A percentile compares a stretch with the other conserved stretches of the same genome.
phyloP scores from a whole-genome alignment of 2,888 invertebrate species.

The Entomobrya proxima region DNA sequence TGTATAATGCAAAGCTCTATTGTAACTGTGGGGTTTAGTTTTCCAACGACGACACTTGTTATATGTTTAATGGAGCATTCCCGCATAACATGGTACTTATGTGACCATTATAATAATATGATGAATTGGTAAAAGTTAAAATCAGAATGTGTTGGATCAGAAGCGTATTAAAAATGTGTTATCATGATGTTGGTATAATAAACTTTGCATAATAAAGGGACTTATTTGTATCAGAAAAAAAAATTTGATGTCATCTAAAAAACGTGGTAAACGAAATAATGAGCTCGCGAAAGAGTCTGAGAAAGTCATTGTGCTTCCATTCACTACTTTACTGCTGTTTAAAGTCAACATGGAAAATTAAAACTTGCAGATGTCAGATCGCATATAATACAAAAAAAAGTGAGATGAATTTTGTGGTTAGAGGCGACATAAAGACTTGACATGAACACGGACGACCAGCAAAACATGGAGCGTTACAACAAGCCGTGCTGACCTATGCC shows the following conservation, averaged over 20 bases:
- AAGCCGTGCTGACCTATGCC: too few species aligned
- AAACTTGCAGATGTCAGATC: too few species aligned
- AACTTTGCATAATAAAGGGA: conserved; percentile 30
- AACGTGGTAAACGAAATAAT: background rate
- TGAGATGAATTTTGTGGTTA: too few species aligned
- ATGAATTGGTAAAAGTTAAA: conserved; percentile 51
- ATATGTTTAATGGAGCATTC: background rate
- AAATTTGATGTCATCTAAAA: conserved; percentile 51
- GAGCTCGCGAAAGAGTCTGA: background rate
- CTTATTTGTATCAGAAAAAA: conserved; percentile 56
- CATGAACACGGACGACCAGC: too few species aligned
- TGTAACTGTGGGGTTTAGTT: conserved; percentile 31
- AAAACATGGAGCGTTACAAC: too few species aligned
- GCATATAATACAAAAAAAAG: too few species aligned
- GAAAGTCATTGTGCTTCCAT: too few species aligned
- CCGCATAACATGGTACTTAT: background rate
- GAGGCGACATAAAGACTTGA: too few species aligned
- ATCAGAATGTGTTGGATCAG: conserved; percentile 6
- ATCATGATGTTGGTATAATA: conserved; percentile 65
- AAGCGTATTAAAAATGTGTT: conserved; percentile 1
- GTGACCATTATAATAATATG: conserved; percentile 25
- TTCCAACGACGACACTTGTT: conserved; percentile 26
- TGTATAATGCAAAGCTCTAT: background rate
- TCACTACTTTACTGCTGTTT: too few species aligned
- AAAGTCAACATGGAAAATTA: too few species aligned